These are phyloP conservation scores for Bradypodion pumilum DNA, from an alignment of 2,797 vertebrate species.

Conservation along the genomic window DNA sequence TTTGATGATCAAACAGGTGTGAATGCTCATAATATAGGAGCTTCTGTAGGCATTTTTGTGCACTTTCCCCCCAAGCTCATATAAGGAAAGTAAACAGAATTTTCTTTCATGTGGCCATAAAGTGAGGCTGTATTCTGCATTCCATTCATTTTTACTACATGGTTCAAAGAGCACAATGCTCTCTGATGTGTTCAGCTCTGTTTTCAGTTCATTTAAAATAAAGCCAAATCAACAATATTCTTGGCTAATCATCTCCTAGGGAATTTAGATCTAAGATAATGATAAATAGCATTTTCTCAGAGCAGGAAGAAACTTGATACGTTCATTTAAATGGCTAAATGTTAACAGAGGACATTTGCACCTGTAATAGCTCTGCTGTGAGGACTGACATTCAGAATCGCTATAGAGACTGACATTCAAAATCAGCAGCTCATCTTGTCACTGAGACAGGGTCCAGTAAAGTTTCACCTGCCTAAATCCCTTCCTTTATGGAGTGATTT, in stretches of 20 bases:
- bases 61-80: not conserved
- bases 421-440: too few relatives aligned
- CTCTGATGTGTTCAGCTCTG: constrained; percentile 51
- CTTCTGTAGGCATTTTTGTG: not conserved
- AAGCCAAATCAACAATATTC: not conserved
- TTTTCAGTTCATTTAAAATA: constrained; percentile 42
- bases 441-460: too few relatives aligned
- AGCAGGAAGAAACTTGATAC: too few relatives aligned
- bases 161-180: constrained; percentile 51
- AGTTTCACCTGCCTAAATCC: too few relatives aligned
- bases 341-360: too few relatives aligned
- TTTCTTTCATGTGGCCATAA: constrained; percentile 61
- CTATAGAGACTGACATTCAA: too few relatives aligned
- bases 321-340: too few relatives aligned
- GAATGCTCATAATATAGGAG: not conserved
- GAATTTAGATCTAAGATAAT: not conserved
- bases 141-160: constrained; percentile 52
- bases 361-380: too few relatives aligned
- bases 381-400: too few relatives aligned
- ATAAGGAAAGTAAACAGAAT: constrained; percentile 51
- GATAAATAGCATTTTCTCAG: not conserved
- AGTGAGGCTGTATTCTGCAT: constrained; percentile 43
- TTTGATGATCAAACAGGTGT: not conserved
- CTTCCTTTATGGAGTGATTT: too few relatives aligned
- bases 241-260: not conserved